Evolutionary conservation across 1,140 invertebrate species (phyloP), one percentile per base, ranked within the genome.

Genomic region (Diorhabda elongata): DNA sequence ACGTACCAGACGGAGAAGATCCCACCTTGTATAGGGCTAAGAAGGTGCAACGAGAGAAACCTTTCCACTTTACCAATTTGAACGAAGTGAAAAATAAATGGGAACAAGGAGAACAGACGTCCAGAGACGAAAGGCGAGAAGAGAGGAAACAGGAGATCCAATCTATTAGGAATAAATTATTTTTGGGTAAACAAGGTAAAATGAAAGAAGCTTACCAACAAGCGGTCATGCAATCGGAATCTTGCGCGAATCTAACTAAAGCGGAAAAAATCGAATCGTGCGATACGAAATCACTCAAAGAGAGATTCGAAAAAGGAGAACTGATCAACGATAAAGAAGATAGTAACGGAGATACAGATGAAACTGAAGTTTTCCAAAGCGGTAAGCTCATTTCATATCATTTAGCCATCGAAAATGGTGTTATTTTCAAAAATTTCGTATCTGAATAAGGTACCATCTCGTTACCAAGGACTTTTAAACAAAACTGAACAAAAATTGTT

Each of bases 181-280:
- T 94, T 79, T 87, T 92, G 88, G 93, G 92, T 6, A 94, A 94
- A 80, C 92, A 94, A 83, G 91, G 91, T 1, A 93, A 93, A 76
- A 92, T 96, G 82, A 95, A 95, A 77, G 93, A 96, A 79, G 88
- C 93, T 84, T 96, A 96, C 80, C 93, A 96, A 78, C 92, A 94
- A 77, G 93, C 93, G 4, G 91, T 95, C 1, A 87, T 91, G 71
- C 92, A 94, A 75, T 91, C 90, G 66, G 79, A 81, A 70, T 76
- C 75, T 0, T 76, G 75, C n/a, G 60, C 74, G 2, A 78, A 80
- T 67, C 44, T 80, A 6, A 79, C 72, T 64, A 80, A 79, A 69
- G 68, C 70, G 45, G 75, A 75, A 44, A 73, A 76, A 66, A 79
- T 85, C 60, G 85, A 89, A 73, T 83, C 85, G 57, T 82, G 83